phyloP scores from a whole-genome alignment of 2,113 vertebrate genomes.

The Lycaon pictus region DNA sequence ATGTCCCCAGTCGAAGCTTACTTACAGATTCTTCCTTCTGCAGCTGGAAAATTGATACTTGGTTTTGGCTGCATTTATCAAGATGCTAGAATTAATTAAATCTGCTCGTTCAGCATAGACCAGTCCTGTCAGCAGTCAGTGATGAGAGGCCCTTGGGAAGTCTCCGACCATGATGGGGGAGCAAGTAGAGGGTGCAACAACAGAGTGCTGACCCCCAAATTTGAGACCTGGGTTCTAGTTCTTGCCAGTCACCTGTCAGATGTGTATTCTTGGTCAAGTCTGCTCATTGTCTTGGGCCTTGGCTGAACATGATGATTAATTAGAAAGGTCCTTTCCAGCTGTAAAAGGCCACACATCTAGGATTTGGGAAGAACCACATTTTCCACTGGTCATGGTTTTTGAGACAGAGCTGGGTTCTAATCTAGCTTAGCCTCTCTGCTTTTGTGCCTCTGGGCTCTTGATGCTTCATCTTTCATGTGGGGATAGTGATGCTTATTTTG shows the following conservation, averaged over 20 bases:
- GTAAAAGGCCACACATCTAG: background rate
- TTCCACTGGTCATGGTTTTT: background rate
- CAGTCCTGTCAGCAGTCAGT: background rate
- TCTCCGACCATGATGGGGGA: background rate
- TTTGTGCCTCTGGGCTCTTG: background rate
- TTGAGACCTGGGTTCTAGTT: background rate
- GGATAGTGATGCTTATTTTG: background rate
- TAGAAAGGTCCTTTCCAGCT: background rate
- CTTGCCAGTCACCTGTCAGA: background rate
- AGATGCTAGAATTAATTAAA: background rate
- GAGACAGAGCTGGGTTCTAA: background rate
- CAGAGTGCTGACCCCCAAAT: background rate
- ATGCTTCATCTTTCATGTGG: background rate
- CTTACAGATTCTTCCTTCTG: background rate
- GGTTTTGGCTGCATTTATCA: background rate
- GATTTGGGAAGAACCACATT: background rate
- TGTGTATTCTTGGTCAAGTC: fast-evolving
- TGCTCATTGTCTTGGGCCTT: background rate
- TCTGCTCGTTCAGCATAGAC: background rate
- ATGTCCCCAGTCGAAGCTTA: background rate
- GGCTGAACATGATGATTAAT: background rate
- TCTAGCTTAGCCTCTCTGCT: background rate
- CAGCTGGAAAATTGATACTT: background rate
- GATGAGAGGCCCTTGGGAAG: background rate
- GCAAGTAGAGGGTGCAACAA: background rate